Base-by-base conservation (phyloP, 2,797 vertebrate species). In the Pygocentrus nattereri region DNA sequence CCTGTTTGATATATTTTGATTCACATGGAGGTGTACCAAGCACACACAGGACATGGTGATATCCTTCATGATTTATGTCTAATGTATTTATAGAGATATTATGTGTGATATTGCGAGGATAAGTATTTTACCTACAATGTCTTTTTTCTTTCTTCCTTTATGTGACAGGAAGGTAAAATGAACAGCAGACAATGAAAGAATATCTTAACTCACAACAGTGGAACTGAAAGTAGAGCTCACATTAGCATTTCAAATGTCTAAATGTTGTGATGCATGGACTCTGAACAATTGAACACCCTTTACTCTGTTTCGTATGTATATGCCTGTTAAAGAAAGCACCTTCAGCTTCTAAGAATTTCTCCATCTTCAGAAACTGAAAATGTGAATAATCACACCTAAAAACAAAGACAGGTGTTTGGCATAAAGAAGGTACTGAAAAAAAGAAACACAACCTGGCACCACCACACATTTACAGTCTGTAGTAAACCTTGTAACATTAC, bases 1-100 rank as follows among this genome's bases (percentile, higher is more conserved):
- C 58, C 69, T 87, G 79, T 82, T 79, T 87, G 81, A 85, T 84
- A 80, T 86, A 76, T 86, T 56, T 82, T 78, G 27, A 61, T 67
- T 81, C 38, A 84, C 67, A 82, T 84, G 79, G 80, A 82, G 56
- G 61, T 18, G 11, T 49, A 75, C 78, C 76, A 72, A 76, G 76
- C 72, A 52, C 71, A 73, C 82, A 76, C 52, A 84, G 56, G 41
- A 31, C 31, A 47, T 79, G 71, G 27, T 52, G 34, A 74, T 38
- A 61, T 73, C 64, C 74, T 38, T 18, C 65, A 70, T 76, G 65
- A 78, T 78, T 50, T 80, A 68, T 80, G 70, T 76, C 77, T 86
- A 84, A 85, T 83, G 30, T 67, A 15, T 67, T 79, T 34, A 74
- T 54, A 56, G 65, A 75, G 69, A 54, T 65, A 74, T 67, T 74